phyloP scores from a whole-genome alignment of 92 coral and sea anemone genomes.

The Hydrozoanthus gracilis region DNA sequence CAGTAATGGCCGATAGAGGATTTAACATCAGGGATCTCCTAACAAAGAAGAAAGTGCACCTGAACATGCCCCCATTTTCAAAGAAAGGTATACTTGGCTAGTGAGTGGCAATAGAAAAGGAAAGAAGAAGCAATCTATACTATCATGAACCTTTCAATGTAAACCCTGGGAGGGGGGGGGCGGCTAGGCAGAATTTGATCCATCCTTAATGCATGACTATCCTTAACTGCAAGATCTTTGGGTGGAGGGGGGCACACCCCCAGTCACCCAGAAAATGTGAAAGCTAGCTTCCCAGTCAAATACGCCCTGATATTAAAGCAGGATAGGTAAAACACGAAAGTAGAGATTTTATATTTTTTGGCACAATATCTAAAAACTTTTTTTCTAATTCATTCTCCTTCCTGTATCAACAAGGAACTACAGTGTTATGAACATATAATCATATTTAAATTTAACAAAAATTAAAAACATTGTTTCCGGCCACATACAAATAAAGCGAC shows the following conservation, averaged over 20 bases:
- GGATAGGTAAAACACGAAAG: no score
- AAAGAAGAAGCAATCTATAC: slow-evolving; percentile 5
- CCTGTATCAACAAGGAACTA: no score
- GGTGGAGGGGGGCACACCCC: no score
- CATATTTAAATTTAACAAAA: background rate
- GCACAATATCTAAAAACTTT: no score
- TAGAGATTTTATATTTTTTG: no score
- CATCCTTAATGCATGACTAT: no score
- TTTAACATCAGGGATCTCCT: slow-evolving; percentile 67
- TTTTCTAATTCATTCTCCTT: no score
- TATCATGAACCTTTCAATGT: background rate
- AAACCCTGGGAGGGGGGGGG: background rate
- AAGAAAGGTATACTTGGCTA: slow-evolving; percentile 37
- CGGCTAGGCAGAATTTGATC: no score
- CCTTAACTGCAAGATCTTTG: no score
- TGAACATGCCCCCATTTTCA: slow-evolving; percentile 72
- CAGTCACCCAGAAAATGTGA: no score
- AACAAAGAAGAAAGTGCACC: slow-evolving; percentile 59
- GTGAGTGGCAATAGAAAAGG: background rate
- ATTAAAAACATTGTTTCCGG: background rate
- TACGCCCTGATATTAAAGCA: no score
- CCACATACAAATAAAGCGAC: background rate
- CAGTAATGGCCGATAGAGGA: slow-evolving; percentile 76
- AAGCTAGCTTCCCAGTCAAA: no score
- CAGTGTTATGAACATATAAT: background rate